phyloP scores from a whole-genome alignment of 2,797 vertebrate species.

The Cirrhinus mrigala region DNA sequence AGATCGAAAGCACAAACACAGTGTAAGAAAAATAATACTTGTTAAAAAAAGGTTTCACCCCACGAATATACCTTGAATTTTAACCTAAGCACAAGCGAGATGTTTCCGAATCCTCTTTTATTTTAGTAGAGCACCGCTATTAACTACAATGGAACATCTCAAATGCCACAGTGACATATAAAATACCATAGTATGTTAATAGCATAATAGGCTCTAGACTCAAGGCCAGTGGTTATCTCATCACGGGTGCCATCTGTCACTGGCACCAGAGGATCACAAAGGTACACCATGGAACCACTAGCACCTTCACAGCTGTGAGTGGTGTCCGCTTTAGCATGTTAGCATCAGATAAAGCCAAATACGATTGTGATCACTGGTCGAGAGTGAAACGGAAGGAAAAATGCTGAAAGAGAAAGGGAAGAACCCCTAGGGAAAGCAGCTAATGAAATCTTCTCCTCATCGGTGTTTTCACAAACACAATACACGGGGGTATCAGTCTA shows the following conservation, averaged over 20 bases:
- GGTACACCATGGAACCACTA: slow-evolving; percentile 24
- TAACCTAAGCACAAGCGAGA: not conserved
- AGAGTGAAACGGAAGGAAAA: slow-evolving; percentile 26
- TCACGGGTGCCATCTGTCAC: slow-evolving; percentile 60
- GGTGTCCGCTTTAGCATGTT: slow-evolving; percentile 45
- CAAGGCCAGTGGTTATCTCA: slow-evolving; percentile 50
- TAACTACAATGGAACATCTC: slow-evolving; percentile 7
- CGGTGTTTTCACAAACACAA: slow-evolving; percentile 76
- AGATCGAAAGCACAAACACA: not conserved
- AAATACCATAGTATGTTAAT: slow-evolving; percentile 43
- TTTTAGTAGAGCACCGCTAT: not conserved
- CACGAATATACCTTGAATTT: not conserved
- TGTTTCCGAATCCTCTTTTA: not conserved
- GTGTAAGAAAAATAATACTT: not conserved
- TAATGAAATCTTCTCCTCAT: slow-evolving; percentile 80
- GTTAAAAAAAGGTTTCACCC: not conserved
- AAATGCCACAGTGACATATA: not conserved
- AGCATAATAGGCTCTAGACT: slow-evolving; percentile 79
- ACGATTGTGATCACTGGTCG: slow-evolving; percentile 58
- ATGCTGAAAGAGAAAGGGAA: slow-evolving; percentile 60
- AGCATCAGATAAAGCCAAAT: slow-evolving; percentile 57
- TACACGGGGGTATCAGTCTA: slow-evolving; percentile 70
- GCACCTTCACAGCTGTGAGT: slow-evolving; percentile 50
- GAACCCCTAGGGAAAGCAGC: slow-evolving; percentile 76
- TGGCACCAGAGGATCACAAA: slow-evolving; percentile 47